A percentile compares a stretch with the other conserved stretches of the same genome.
Evolutionary conservation across 2,113 vertebrate genomes (phyloP).

Genomic region (Eulemur macaco): DNA sequence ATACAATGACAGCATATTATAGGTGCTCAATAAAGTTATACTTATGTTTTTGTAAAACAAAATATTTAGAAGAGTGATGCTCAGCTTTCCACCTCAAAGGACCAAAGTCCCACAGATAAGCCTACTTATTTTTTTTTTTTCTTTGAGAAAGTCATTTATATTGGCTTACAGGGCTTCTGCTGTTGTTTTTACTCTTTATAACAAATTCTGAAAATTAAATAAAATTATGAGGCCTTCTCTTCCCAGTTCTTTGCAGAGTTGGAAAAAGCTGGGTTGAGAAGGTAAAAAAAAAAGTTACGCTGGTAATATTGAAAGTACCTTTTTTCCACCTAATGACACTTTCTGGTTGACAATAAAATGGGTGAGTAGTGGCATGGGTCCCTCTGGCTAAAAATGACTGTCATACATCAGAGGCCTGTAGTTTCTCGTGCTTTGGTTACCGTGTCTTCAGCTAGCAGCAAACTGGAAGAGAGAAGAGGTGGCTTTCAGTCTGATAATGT

Average conservation of each 20-base stretch:
- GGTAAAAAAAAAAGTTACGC: not conserved
- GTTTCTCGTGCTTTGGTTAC: not conserved
- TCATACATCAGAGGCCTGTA: not conserved
- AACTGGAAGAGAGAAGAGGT: not conserved
- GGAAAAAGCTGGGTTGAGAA: too few relatives aligned
- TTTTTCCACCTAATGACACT: not conserved
- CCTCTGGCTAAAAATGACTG: not conserved
- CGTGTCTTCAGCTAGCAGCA: not conserved
- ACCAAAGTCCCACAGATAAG: not conserved
- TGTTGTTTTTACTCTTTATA: slow-evolving; percentile 4
- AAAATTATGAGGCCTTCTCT: too few relatives aligned
- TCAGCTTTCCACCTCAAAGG: not conserved
- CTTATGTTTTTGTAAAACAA: slow-evolving; percentile 34
- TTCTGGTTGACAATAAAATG: not conserved
- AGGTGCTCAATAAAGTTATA: not conserved
- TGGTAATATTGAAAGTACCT: not conserved
- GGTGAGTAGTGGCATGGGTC: not conserved
- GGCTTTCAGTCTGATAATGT: not conserved
- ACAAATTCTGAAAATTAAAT: slow-evolving; percentile 34
- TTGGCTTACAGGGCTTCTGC: not conserved
- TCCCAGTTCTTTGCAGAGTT: too few relatives aligned
- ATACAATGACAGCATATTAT: not conserved
- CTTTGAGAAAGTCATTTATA: slow-evolving; percentile 34
- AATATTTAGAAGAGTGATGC: slow-evolving; percentile 22
- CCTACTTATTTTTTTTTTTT: not conserved